These are phyloP conservation scores for Vanessa tameamea DNA, from an alignment of 1,140 invertebrate genomes.

Conservation along the genomic window DNA sequence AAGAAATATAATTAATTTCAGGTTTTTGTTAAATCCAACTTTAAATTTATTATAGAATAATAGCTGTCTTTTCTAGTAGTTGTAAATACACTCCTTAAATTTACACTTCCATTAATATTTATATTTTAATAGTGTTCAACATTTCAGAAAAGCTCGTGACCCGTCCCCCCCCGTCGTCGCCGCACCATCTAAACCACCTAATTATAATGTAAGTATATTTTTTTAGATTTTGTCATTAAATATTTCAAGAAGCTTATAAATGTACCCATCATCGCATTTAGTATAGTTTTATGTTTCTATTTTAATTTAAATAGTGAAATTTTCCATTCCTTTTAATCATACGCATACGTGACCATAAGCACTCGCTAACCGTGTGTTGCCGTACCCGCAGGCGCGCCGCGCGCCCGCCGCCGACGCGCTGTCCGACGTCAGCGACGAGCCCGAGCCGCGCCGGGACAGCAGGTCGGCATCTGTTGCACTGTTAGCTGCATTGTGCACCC, in stretches of 20 bases:
- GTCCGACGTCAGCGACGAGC: constrained; percentile 67
- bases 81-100: too few relatives aligned
- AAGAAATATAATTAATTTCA: background rate
- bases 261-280: too few relatives aligned
- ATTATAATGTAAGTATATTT: constrained; percentile 20
- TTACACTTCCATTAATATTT: too few relatives aligned
- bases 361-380: background rate
- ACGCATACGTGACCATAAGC: too few relatives aligned
- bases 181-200: constrained; percentile 48
- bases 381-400: background rate
- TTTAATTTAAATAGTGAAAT: background rate
- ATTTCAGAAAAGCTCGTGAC: constrained; percentile 36
- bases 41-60: background rate
- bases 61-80: too few relatives aligned
- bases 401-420: constrained; percentile 46
- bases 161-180: constrained; percentile 60
- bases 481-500: too few relatives aligned
- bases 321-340: too few relatives aligned
- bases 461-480: background rate
- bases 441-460: constrained; percentile 16
- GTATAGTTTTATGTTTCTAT: background rate
- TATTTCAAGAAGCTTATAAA: too few relatives aligned
- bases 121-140: background rate
- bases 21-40: too few relatives aligned
- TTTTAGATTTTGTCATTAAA: background rate